Conservation (phyloP, 1,140 invertebrate genomes). For the Bombyx mandarina region DNA sequence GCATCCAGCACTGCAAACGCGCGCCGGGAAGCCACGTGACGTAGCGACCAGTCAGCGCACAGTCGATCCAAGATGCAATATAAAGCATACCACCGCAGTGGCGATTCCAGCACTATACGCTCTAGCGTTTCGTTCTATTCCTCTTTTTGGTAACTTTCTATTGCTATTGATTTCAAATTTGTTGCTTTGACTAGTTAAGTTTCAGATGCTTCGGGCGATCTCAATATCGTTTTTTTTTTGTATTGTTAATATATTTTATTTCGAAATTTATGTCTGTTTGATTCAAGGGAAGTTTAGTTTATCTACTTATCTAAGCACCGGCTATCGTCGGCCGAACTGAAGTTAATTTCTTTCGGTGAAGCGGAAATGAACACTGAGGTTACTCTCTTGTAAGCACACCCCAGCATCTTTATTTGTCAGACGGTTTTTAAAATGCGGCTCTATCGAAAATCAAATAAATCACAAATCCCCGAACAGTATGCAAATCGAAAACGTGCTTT, state of each 20-base stretch:
- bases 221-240: conserved; percentile 14
- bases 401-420: conserved; percentile 60
- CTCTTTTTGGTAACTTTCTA: conserved; percentile 56
- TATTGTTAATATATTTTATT: conserved; percentile 16
- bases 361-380: conserved; percentile 40
- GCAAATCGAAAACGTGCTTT: conserved; percentile 25
- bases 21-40: conserved; percentile 71
- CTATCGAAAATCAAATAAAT: conserved; percentile 24
- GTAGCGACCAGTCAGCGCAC: conserved; percentile 71
- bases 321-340: conserved; percentile 60
- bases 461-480: conserved; percentile 24
- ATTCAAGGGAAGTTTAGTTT: conserved; percentile 3
- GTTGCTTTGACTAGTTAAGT: conserved; percentile 51
- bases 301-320: conserved; percentile 66
- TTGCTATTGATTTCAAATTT: conserved; percentile 33
- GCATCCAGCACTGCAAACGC: conserved; percentile 72
- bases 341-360: conserved; percentile 32
- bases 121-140: conserved; percentile 20
- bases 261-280: conserved; percentile 2
- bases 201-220: conserved; percentile 18
- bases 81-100: conserved; percentile 65
- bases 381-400: conserved; percentile 55
- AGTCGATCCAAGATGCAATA: conserved; percentile 70
- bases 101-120: conserved; percentile 32
- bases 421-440: conserved; percentile 31